phyloP scores from a whole-genome alignment of 2,888 invertebrate genomes.

The Stramonita haemastoma region DNA sequence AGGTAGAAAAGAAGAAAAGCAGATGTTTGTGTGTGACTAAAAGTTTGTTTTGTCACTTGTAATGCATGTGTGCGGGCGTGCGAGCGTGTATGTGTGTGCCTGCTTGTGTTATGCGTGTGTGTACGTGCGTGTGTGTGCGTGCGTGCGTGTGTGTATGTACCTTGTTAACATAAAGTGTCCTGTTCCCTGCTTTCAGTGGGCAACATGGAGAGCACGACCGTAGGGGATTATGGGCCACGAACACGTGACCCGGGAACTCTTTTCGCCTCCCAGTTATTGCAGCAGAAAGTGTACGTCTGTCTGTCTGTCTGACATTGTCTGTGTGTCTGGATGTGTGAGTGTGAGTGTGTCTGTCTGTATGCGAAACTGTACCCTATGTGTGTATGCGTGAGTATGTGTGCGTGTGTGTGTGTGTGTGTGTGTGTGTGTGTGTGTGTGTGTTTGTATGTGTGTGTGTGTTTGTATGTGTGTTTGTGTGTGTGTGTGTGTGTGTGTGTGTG shows the following conservation, averaged over 20 bases:
- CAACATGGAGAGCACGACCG: constrained; percentile 58
- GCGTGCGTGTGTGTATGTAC: background rate
- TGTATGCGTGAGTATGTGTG: too few relatives aligned
- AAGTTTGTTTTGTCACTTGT: too few relatives aligned
- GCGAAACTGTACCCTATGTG: too few relatives aligned
- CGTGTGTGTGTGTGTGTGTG: too few relatives aligned
- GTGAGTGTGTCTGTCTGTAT: too few relatives aligned
- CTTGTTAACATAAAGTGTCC: background rate
- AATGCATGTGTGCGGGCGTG: too few relatives aligned
- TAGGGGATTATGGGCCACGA: constrained; percentile 63
- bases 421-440: too few relatives aligned
- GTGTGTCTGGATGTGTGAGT: constrained; percentile 4
- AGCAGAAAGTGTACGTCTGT: constrained; percentile 36
- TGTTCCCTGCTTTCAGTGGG: constrained; percentile 52
- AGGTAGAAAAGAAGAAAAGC: too few relatives aligned
- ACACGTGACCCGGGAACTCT: constrained; percentile 62
- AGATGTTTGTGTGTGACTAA: too few relatives aligned
- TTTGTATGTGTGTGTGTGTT: too few relatives aligned
- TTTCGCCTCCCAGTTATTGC: constrained; percentile 45
- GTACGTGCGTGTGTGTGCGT: background rate
- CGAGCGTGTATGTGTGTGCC: background rate
- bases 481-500: too few relatives aligned
- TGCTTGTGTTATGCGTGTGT: background rate
- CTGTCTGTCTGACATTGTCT: background rate
- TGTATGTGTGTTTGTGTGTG: too few relatives aligned